phyloP scores from a whole-genome alignment of 2,888 invertebrate species.

The Lottia gigantea region DNA sequence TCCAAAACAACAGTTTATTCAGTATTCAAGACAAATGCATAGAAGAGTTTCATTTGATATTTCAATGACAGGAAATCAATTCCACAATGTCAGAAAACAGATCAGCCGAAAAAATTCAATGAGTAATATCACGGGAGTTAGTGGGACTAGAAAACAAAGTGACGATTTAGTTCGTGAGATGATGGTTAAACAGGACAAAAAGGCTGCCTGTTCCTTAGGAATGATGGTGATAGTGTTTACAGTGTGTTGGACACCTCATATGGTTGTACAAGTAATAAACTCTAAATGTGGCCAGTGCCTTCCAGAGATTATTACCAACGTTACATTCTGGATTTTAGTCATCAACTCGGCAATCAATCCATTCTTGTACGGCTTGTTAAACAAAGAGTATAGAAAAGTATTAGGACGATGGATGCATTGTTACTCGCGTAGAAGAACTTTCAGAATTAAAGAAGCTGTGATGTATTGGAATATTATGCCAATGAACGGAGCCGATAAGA shows the following conservation, averaged over 20 bases:
- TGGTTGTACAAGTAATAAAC: slow-evolving; percentile 41
- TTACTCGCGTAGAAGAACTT: slow-evolving; percentile 26
- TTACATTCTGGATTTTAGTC: slow-evolving; percentile 50
- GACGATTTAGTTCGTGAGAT: slow-evolving; percentile 53
- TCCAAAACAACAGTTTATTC: neutral
- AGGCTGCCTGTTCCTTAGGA: slow-evolving; percentile 51
- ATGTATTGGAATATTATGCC: slow-evolving; percentile 33
- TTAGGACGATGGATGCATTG: slow-evolving; percentile 38
- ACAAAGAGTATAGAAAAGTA: slow-evolving; percentile 50
- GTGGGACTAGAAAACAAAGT: slow-evolving; percentile 30
- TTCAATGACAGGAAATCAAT: neutral
- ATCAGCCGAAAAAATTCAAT: slow-evolving; percentile 3
- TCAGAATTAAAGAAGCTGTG: slow-evolving; percentile 38
- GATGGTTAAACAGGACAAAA: slow-evolving; percentile 56
- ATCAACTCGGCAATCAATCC: slow-evolving; percentile 55
- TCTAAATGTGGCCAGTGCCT: slow-evolving; percentile 34
- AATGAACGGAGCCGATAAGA: slow-evolving; percentile 21
- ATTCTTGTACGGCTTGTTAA: slow-evolving; percentile 55
- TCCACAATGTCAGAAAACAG: neutral
- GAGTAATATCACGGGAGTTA: neutral
- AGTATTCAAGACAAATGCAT: neutral
- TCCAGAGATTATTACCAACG: slow-evolving; percentile 35
- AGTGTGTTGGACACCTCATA: slow-evolving; percentile 55
- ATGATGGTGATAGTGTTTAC: slow-evolving; percentile 51
- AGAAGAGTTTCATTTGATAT: neutral